Conservation (phyloP, 2,797 vertebrate genomes). For the Enteromius unitaeniatus region DNA sequence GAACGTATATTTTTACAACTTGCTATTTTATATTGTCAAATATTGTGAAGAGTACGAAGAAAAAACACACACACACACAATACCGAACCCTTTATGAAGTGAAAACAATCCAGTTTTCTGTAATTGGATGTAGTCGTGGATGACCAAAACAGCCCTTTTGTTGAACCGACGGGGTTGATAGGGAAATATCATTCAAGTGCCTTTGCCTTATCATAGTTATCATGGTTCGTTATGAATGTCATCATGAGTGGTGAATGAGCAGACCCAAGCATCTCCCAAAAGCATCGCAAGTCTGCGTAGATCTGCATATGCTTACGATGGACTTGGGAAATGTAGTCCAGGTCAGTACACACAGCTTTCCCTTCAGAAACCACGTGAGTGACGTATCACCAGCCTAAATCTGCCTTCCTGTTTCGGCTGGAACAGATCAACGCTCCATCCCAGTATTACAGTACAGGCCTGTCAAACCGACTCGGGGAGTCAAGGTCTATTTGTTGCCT, state of each 20-base stretch:
- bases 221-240: constrained; percentile 83
- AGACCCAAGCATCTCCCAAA: constrained; percentile 52
- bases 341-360: constrained; percentile 77
- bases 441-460: not conserved
- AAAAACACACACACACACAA: constrained; percentile 58
- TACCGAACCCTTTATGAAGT: constrained; percentile 91
- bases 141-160: constrained; percentile 92
- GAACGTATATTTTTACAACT: constrained; percentile 88
- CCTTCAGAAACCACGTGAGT: constrained; percentile 63
- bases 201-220: constrained; percentile 81
- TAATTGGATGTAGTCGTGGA: constrained; percentile 87
- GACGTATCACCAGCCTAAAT: constrained; percentile 68
- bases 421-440: constrained; percentile 70
- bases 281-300: not conserved
- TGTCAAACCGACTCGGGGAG: constrained; percentile 5
- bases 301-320: not conserved
- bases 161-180: constrained; percentile 82
- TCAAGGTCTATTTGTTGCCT: constrained; percentile 3
- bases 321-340: not conserved
- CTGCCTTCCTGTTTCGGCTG: constrained; percentile 75
- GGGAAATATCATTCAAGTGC: constrained; percentile 86
- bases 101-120: constrained; percentile 84
- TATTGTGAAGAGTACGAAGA: constrained; percentile 82
- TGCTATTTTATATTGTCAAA: constrained; percentile 91
- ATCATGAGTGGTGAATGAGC: constrained; percentile 82